These are phyloP conservation scores for Galleria mellonella DNA, from an alignment of 1,140 invertebrate genomes.

Conservation along the genomic window DNA sequence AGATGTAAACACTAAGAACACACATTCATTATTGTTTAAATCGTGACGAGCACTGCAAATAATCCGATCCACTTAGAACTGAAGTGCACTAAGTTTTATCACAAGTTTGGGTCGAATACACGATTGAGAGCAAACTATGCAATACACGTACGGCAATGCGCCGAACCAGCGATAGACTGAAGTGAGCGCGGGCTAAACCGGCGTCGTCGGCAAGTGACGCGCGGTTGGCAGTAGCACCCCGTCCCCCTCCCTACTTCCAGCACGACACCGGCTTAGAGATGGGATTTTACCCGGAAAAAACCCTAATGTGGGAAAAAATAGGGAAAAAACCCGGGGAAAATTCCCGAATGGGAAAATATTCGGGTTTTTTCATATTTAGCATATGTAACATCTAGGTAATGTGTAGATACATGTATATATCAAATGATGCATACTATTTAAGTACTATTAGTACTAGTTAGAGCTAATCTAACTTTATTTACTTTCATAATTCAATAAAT, in stretches of 20 bases:
- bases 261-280: conserved; percentile 5
- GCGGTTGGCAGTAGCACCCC: conserved; percentile 41
- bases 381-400: too few relatives aligned
- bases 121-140: conserved; percentile 11
- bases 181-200: conserved; percentile 6
- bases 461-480: too few relatives aligned
- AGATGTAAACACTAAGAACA: conserved; percentile 37
- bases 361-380: too few relatives aligned
- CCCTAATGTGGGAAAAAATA: too few relatives aligned
- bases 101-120: conserved; percentile 34
- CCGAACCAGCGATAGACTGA: conserved; percentile 37
- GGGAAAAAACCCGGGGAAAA: too few relatives aligned
- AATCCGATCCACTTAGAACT: conserved; percentile 39
- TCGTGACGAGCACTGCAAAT: conserved; percentile 58
- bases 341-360: too few relatives aligned
- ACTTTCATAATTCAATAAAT: too few relatives aligned
- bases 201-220: conserved; percentile 17
- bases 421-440: too few relatives aligned
- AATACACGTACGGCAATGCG: conserved; percentile 20
- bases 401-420: too few relatives aligned
- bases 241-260: conserved; percentile 18
- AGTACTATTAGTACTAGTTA: too few relatives aligned
- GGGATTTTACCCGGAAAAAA: too few relatives aligned
- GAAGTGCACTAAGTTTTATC: conserved; percentile 48
- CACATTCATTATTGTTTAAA: conserved; percentile 46